Evolutionary conservation across 2,113 vertebrate genomes (phyloP), one percentile per base, ranked within the genome.

Genomic region (Corythaixoides concolor): DNA sequence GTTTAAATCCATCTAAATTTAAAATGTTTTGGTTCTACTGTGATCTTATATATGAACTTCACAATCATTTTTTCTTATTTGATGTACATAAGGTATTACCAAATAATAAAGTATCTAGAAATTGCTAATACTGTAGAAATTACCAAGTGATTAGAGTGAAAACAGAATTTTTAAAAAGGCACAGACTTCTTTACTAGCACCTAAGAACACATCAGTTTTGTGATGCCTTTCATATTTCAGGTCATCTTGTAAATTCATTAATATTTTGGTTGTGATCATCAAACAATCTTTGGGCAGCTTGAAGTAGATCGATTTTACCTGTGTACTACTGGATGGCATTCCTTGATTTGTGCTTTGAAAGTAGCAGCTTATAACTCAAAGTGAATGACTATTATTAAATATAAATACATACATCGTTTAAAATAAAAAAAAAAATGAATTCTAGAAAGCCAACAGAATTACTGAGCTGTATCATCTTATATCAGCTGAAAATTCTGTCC

Each of bases 241-340:
- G 63, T 56, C 26, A 62, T 80, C 70, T 68, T 90, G 52, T 93
- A 90, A 92, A 84, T 37, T 83, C 67, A 49, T 88, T 52, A 60
- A 24, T 94, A 78, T 85, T 93, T 93, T 60, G 52, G 35, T 84
- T 93, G 55, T 72, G 69, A 72, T 67, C 83, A 93, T 76, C 72
- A 90, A 83, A 41, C 62, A 52, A 13, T 67, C 56, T 75, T 70
- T 33, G 39, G 52, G 43, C 52, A 90, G 68, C 39, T 45, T 75
- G 43, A 74, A 64, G n/a, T 20, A 56, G 33, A 92, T 93, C 4
- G 6, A 55, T 94, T 94, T 93, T 72, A 56, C 75, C 89, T 72
- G 49, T 78, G 53, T 67, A 5, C 24, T 70, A 35, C 52, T 77
- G 66, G 26, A 70, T 12, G 21, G 18, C 20, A 24, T 81, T 62